Percentiles rank a stretch among this genome's conserved stretches.
Conservation (phyloP, 2,797 vertebrate genomes). For the Micromesistius poutassou region DNA sequence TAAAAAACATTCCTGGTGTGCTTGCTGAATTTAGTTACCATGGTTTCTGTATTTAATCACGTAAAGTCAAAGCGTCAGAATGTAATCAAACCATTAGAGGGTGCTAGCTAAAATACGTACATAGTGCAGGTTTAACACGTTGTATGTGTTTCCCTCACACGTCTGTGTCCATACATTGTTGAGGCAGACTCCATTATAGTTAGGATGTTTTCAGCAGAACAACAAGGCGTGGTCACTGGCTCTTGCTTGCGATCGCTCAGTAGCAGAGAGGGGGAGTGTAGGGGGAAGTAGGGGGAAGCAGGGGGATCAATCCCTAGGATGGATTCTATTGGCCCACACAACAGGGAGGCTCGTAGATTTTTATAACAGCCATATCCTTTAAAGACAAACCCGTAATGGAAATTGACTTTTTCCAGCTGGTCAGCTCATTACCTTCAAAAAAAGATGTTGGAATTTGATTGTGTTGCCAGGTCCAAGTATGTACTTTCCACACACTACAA, state of each 20-base stretch:
- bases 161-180: neutral
- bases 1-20: neutral
- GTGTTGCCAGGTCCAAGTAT: neutral
- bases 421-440: neutral
- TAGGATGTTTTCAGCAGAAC: neutral
- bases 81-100: neutral
- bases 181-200: neutral
- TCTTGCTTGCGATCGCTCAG: neutral
- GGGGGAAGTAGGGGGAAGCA: neutral
- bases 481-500: neutral
- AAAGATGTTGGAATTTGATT: neutral
- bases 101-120: neutral
- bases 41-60: neutral
- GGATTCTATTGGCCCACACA: neutral
- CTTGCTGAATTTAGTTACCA: neutral
- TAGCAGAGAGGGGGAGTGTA: neutral
- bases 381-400: neutral
- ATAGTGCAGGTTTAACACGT: neutral
- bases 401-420: slow-evolving; percentile 2
- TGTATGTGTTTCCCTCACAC: too few relatives aligned
- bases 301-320: neutral
- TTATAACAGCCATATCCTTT: neutral
- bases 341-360: neutral
- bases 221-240: neutral
- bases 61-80: neutral